A percentile compares a stretch with the other conserved stretches of the same genome.
Conservation (phyloP, 2,113 vertebrate species). For the Anolis sagrei region DNA sequence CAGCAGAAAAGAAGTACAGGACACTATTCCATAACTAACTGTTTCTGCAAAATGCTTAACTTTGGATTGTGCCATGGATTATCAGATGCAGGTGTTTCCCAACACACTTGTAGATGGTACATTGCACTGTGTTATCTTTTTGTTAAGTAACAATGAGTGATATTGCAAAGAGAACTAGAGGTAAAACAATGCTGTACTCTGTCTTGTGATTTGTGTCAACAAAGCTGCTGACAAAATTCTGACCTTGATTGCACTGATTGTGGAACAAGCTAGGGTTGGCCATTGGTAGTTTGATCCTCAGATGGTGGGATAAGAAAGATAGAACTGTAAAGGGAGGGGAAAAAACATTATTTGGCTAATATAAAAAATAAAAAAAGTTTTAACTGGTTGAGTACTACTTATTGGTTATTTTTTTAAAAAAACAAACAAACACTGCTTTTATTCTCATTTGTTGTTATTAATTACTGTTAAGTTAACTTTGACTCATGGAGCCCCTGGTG, state of each 20-base stretch:
- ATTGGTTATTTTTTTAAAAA: too few relatives aligned
- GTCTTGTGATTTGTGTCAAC: conserved; percentile 12
- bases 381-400: too few relatives aligned
- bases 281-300: neutral
- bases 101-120: neutral
- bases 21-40: neutral
- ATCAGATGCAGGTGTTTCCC: neutral
- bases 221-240: conserved; percentile 9
- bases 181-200: neutral
- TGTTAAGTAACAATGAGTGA: neutral
- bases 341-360: neutral
- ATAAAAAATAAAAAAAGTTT: neutral
- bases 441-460: too few relatives aligned
- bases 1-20: neutral
- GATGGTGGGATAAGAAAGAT: neutral
- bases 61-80: neutral
- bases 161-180: neutral
- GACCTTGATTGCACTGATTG: neutral
- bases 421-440: too few relatives aligned
- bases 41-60: neutral
- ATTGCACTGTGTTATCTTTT: neutral
- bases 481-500: too few relatives aligned
- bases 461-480: too few relatives aligned
- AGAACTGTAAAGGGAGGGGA: neutral
- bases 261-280: neutral